phyloP scores from a whole-genome alignment of 2,113 vertebrate genomes.

The Microtus montanus region DNA sequence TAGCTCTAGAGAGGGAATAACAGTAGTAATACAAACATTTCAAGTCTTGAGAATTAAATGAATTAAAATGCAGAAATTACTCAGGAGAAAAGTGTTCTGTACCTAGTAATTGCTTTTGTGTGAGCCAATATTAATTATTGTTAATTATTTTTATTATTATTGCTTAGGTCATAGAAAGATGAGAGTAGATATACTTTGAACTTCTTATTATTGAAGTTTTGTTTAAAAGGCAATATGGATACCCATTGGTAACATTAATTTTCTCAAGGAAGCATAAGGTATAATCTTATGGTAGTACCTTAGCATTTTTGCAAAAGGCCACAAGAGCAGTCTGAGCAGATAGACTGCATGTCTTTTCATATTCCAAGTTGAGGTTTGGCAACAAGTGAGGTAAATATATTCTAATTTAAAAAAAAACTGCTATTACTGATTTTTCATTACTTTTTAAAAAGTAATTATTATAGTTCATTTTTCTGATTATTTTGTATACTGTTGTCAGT shows the following conservation, averaged over 20 bases:
- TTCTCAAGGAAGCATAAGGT: background rate
- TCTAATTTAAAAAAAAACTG: background rate
- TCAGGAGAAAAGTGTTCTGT: background rate
- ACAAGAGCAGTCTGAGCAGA: background rate
- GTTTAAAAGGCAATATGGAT: background rate
- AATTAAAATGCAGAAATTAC: background rate
- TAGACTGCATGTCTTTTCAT: background rate
- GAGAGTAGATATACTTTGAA: background rate
- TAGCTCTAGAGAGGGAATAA: background rate
- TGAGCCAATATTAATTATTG: background rate
- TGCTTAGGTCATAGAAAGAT: background rate
- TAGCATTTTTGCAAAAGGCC: background rate
- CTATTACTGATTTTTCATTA: background rate
- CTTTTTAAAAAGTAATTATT: background rate
- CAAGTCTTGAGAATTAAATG: background rate
- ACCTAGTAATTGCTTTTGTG: background rate
- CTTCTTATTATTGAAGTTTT: slow-evolving; percentile 21
- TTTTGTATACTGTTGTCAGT: background rate
- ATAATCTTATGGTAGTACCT: background rate
- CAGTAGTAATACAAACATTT: background rate
- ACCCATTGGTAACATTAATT: background rate
- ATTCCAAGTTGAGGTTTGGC: slow-evolving; percentile 15
- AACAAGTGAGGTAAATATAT: background rate
- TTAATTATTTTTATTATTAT: background rate
- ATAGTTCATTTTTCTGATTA: background rate